A percentile compares a stretch with the other conserved stretches of the same genome.
phyloP scores from a whole-genome alignment of 2,113 vertebrate genomes.

The Polyodon spathula region DNA sequence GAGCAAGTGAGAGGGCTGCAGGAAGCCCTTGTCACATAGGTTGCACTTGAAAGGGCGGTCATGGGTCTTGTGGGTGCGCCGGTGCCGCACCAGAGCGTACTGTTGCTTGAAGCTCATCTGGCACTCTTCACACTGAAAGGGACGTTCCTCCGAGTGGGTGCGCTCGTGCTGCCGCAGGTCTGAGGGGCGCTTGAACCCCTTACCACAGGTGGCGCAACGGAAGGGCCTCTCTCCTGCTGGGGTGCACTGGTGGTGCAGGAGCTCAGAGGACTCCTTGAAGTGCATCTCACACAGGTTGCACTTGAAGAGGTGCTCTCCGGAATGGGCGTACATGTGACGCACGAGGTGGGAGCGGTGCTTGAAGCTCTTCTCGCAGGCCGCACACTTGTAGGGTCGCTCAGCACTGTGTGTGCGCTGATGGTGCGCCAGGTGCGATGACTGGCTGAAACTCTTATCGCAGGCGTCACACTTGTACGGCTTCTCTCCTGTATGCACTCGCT shows the following conservation, averaged over 20 bases:
- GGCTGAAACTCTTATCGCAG: conserved; percentile 95
- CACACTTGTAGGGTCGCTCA: conserved; percentile 89
- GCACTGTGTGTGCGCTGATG: conserved; percentile 95
- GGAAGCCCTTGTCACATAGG: conserved; percentile 90
- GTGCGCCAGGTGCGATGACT: conserved; percentile 91
- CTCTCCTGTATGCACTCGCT: conserved; percentile 91
- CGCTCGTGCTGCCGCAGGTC: conserved; percentile 92
- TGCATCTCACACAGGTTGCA: conserved; percentile 89
- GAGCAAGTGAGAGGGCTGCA: conserved; percentile 87
- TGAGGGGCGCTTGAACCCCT: conserved; percentile 88
- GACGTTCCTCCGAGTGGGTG: conserved; percentile 91
- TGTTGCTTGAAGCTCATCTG: conserved; percentile 98
- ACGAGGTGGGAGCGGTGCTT: conserved; percentile 96
- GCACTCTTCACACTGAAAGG: conserved; percentile 94
- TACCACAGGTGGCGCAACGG: conserved; percentile 83
- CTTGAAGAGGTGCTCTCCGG: conserved; percentile 88
- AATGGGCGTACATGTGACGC: conserved; percentile 95
- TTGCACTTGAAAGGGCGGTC: conserved; percentile 81
- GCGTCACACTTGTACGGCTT: conserved; percentile 93
- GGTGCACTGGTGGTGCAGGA: conserved; percentile 91
- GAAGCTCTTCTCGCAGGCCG: conserved; percentile 93
- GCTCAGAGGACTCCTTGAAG: conserved; percentile 90
- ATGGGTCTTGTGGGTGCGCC: conserved; percentile 81
- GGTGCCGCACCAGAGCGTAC: conserved; percentile 83
- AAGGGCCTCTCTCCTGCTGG: conserved; percentile 88